phyloP scores from a whole-genome alignment of 2,113 vertebrate genomes.

The Alouatta palliata region DNA sequence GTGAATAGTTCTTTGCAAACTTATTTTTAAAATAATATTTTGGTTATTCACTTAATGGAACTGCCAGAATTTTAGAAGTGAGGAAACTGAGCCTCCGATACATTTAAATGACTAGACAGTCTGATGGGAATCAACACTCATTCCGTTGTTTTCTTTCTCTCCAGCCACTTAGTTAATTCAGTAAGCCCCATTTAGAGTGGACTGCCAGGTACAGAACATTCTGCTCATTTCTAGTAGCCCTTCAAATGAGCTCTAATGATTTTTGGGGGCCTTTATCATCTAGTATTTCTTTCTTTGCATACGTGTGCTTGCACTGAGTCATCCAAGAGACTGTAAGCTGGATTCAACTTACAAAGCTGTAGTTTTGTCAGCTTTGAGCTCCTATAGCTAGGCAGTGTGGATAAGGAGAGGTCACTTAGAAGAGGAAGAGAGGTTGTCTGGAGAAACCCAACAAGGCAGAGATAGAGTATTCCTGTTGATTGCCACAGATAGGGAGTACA shows the following conservation, averaged over 20 bases:
- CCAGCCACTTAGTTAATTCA: not conserved
- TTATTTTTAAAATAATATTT: slow-evolving; percentile 30
- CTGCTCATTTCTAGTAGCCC: not conserved
- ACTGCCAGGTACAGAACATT: not conserved
- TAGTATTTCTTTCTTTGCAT: slow-evolving; percentile 48
- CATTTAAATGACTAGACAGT: not conserved
- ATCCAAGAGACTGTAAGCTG: not conserved
- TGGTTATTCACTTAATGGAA: slow-evolving; percentile 22
- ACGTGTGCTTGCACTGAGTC: not conserved
- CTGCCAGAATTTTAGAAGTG: not conserved
- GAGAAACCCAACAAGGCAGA: slow-evolving; percentile 1
- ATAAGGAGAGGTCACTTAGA: not conserved
- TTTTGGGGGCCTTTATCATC: slow-evolving; percentile 1
- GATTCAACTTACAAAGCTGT: slow-evolving; percentile 1
- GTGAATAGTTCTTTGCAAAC: not conserved
- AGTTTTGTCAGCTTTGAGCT: slow-evolving; percentile 15
- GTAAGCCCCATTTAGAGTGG: not conserved
- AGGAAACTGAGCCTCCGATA: not conserved
- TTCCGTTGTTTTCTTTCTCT: slow-evolving; percentile 31
- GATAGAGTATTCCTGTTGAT: not conserved
- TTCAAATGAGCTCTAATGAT: slow-evolving; percentile 13
- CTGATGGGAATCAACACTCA: not conserved
- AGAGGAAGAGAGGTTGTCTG: not conserved
- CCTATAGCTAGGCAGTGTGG: not conserved
- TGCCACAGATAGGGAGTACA: not conserved